phyloP scores from a whole-genome alignment of 2,113 vertebrate species.

The Limnothrissa miodon region DNA sequence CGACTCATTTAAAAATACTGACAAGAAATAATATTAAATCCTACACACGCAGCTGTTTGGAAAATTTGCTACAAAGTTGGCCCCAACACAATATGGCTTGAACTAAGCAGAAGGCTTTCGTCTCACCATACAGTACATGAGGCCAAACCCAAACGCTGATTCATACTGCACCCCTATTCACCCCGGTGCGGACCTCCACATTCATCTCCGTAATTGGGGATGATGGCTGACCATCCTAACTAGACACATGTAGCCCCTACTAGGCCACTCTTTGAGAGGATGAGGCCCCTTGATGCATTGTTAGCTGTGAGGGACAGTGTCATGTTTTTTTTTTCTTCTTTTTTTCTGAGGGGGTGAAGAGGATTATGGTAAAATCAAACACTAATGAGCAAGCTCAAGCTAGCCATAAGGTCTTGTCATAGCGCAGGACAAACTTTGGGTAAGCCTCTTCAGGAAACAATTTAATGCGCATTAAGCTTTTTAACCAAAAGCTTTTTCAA shows the following conservation, averaged over 20 bases:
- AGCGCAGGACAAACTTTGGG: constrained; percentile 42
- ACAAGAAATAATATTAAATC: constrained; percentile 24
- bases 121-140: background rate
- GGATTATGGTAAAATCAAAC: constrained; percentile 47
- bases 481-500: background rate
- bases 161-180: constrained; percentile 47
- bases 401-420: constrained; percentile 42
- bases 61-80: background rate
- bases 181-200: constrained; percentile 52
- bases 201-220: constrained; percentile 71
- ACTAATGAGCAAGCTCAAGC: constrained; percentile 72
- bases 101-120: background rate
- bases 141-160: constrained; percentile 23
- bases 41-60: background rate
- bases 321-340: background rate
- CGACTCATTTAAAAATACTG: background rate
- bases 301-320: constrained; percentile 41
- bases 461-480: constrained; percentile 5
- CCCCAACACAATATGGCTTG: background rate
- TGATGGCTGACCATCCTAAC: constrained; percentile 68
- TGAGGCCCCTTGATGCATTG: constrained; percentile 64
- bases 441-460: constrained; percentile 7
- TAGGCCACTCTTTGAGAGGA: constrained; percentile 51
- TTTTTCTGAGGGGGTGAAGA: background rate
- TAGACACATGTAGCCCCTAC: constrained; percentile 60